Evolutionary conservation across 2,113 vertebrate genomes (phyloP), one percentile per base, ranked within the genome.

Genomic region (Ceyx cyanopectus): DNA sequence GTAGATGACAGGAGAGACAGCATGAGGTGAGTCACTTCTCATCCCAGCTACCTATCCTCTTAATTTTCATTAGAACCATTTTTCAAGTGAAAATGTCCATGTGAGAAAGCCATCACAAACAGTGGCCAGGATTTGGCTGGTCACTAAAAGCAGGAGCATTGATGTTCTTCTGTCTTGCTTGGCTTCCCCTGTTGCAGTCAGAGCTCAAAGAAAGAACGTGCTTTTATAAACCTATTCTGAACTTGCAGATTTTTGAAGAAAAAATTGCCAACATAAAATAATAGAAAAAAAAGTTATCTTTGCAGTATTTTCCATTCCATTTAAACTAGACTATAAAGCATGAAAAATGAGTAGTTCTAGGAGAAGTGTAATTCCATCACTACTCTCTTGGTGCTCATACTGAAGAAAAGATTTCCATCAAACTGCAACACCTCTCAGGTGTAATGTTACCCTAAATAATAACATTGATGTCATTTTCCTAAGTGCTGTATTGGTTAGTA

Each of bases 61-160:
- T 95, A 93, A 80, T 84, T 95, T 96, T 96, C 88, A 87, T 93
- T 80, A 29, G 57, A 83, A 90, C 74, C 34, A 86, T 73, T 84
- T 95, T 89, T 82, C 81, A 82, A 75, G 61, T 57, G 86, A 57
- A 95, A 91, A 84, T 50, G 24, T 68, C 53, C 14, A 9, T 75
- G 67, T 87, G 74, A 94, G 93, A 94, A 94, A 85, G 27, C 72
- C 43, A 58, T 91, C 69, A 81, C 2, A 29, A 81, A n/a, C 80
- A 72, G 37, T 14, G 56, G 37, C 85, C 83, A 80, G 90, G 86
- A 77, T 94, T 93, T 95, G 86, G 82, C 69, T 80, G 81, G 89
- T 79, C 90, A 75, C 66, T 74, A 77, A 76, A 70, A 85, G 83
- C 34, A 91, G 48, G 15, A 78, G 7, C 30, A 12, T 24, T 85